A percentile compares a stretch with the other conserved stretches of the same genome.
phyloP scores from a whole-genome alignment of 2,888 invertebrate species.

The Boloria selene region DNA sequence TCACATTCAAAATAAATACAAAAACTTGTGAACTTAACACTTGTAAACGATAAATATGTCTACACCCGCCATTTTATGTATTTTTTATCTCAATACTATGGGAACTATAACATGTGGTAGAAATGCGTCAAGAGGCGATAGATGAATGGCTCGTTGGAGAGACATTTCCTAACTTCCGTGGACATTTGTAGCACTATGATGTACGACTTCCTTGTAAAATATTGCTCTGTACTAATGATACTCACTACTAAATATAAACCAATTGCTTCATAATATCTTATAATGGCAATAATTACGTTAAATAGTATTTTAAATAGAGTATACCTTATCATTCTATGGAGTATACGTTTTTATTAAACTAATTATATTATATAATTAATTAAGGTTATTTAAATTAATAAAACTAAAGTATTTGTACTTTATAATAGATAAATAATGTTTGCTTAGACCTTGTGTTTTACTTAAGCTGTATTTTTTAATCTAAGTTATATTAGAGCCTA shows the following conservation, averaged over 20 bases:
- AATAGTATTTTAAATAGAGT: no score
- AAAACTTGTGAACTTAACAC: conserved; percentile 25
- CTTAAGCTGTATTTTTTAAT: no score
- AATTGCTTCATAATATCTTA: not conserved
- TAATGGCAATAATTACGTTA: not conserved
- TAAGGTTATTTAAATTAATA: no score
- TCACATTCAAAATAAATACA: not conserved
- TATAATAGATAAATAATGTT: no score
- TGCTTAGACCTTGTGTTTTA: no score
- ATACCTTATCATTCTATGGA: no score
- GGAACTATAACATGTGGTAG: conserved; percentile 20
- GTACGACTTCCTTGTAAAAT: conserved; percentile 4
- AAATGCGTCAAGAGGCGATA: conserved; percentile 20
- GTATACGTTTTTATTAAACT: no score
- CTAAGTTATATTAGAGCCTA: no score
- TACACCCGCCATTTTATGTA: conserved; percentile 4
- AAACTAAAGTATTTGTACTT: no score
- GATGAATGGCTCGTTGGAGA: conserved; percentile 24
- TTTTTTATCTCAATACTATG: conserved; percentile 21
- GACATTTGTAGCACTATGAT: conserved; percentile 9
- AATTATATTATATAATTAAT: no score
- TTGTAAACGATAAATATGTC: conserved; percentile 25
- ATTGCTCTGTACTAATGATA: not conserved
- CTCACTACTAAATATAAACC: not conserved
- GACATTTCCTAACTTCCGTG: conserved; percentile 15